Conservation (phyloP, 2,113 vertebrate species). For the Meles meles region DNA sequence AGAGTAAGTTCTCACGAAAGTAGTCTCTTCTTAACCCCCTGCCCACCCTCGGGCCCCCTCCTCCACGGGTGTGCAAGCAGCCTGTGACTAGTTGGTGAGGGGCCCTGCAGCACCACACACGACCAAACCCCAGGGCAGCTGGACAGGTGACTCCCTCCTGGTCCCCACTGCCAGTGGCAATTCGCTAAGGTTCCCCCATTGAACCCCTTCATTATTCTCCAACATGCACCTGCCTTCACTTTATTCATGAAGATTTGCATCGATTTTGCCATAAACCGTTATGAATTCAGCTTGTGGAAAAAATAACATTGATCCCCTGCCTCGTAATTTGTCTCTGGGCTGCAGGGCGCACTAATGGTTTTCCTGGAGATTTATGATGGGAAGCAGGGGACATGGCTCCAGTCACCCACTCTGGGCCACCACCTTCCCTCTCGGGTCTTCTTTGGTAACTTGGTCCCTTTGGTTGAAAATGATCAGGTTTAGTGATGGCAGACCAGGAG, state of each 20-base stretch:
- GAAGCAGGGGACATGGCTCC: neutral
- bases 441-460: neutral
- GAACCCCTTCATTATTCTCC: neutral
- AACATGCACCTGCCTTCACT: slow-evolving; percentile 16
- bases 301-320: slow-evolving; percentile 73
- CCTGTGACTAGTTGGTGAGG: neutral
- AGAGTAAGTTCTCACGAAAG: neutral
- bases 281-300: slow-evolving; percentile 70
- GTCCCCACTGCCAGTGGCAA: neutral
- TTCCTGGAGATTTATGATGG: slow-evolving; percentile 57
- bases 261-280: slow-evolving; percentile 75
- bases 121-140: neutral
- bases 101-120: neutral
- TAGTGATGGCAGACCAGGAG: neutral
- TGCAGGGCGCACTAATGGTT: neutral
- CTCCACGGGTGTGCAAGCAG: neutral
- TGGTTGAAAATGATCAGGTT: neutral
- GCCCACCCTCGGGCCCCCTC: rapidly evolving
- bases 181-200: neutral
- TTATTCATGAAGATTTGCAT: slow-evolving; percentile 70
- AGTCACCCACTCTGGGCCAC: neutral
- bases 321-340: slow-evolving; percentile 53
- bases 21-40: neutral
- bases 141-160: neutral
- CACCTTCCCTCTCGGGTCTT: neutral